Conservation (phyloP, 2,113 vertebrate genomes). For the Baryphthengus martii region DNA sequence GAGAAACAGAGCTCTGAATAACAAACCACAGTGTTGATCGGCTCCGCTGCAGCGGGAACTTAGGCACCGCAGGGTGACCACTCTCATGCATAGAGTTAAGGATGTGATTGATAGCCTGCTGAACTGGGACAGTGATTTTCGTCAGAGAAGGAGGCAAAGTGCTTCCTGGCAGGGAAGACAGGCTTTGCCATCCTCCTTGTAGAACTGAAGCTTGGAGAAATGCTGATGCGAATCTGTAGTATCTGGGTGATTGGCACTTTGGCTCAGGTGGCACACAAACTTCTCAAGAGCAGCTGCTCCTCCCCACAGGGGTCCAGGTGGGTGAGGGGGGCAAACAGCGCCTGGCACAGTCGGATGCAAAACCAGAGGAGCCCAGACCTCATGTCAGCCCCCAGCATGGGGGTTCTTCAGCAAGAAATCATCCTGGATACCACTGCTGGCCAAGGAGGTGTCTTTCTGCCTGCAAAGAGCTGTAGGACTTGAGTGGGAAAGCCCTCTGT, state of each 20-base stretch:
- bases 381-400: neutral
- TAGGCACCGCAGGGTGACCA: neutral
- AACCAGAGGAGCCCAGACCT: neutral
- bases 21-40: neutral
- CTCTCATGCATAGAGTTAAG: neutral
- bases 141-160: neutral
- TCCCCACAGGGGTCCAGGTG: neutral
- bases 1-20: constrained; percentile 24
- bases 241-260: neutral
- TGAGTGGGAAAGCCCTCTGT: neutral
- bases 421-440: neutral
- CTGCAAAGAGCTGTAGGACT: neutral
- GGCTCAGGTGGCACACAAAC: rapidly evolving
- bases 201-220: neutral
- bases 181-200: neutral
- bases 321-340: neutral
- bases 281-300: neutral
- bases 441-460: neutral
- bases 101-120: neutral
- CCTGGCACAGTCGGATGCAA: neutral
- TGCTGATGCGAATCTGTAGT: neutral
- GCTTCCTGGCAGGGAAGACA: neutral
- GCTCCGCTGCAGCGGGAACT: neutral
- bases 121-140: neutral
- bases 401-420: neutral